A percentile compares a stretch with the other conserved stretches of the same genome.
These are phyloP conservation scores for Cyaniris semiargus DNA, from an alignment of 2,888 invertebrate species.

Conservation along the genomic window DNA sequence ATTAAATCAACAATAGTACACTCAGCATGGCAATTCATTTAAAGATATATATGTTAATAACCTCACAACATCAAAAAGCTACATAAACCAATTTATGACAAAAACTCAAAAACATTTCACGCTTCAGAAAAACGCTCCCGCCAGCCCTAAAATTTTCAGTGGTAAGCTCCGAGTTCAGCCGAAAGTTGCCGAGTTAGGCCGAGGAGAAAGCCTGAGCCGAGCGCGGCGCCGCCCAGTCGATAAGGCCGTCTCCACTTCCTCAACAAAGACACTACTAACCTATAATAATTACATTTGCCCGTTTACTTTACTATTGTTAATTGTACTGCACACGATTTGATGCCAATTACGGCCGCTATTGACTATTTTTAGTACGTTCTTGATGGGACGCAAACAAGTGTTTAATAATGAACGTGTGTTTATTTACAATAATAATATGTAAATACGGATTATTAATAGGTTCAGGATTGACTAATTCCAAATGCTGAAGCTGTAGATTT, in stretches of 20 bases:
- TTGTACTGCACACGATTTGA: constrained; percentile 25
- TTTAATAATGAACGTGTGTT: not conserved
- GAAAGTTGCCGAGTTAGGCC: constrained; percentile 57
- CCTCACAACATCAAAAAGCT: not conserved
- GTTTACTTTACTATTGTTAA: constrained; percentile 16
- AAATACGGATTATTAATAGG: not conserved
- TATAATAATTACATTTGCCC: constrained; percentile 70
- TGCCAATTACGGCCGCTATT: constrained; percentile 8
- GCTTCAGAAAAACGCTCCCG: constrained; percentile 60
- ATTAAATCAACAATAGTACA: not conserved
- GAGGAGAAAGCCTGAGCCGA: constrained; percentile 61
- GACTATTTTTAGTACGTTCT: not conserved
- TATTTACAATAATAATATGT: not conserved
- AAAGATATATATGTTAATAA: not conserved
- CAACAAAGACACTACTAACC: constrained; percentile 77
- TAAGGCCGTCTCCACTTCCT: constrained; percentile 76
- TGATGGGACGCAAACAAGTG: not conserved
- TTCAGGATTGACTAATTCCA: not conserved
- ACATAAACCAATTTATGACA: not conserved
- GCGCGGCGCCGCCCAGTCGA: constrained; percentile 80
- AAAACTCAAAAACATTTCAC: not conserved
- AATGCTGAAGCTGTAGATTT: too few relatives aligned
- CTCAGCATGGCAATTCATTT: not conserved
- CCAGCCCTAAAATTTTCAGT: constrained; percentile 77
- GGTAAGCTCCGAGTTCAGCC: constrained; percentile 57